Percentiles rank a stretch among this genome's conserved stretches.
Evolutionary conservation across 2,888 invertebrate genomes (phyloP).

Genomic region (Idaea aversata): DNA sequence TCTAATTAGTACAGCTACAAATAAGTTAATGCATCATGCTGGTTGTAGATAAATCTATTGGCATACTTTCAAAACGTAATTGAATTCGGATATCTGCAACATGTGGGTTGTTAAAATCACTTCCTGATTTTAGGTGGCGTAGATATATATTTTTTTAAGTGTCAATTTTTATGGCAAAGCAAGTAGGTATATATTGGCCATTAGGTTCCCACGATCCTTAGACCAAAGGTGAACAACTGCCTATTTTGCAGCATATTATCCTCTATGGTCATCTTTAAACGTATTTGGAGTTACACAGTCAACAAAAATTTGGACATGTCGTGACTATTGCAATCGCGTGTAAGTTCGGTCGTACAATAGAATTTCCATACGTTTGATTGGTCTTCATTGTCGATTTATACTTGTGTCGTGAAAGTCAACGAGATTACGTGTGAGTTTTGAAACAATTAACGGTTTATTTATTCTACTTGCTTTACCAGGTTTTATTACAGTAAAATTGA

Average conservation of each 20-base stretch:
- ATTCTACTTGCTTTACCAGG: not conserved
- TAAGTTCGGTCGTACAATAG: conserved; percentile 26
- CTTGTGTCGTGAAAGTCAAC: conserved; percentile 24
- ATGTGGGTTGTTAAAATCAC: not conserved
- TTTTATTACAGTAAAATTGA: not conserved
- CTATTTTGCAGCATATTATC: conserved; percentile 1
- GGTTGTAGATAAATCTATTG: not conserved
- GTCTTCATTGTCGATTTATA: conserved; percentile 26
- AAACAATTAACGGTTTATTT: not conserved
- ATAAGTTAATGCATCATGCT: not conserved
- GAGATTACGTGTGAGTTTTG: not conserved
- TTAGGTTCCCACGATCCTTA: not conserved
- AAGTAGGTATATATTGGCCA: not conserved
- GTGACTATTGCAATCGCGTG: conserved; percentile 29
- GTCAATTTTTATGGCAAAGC: not conserved
- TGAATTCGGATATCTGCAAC: not conserved
- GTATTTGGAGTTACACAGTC: conserved; percentile 11
- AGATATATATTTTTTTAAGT: not conserved
- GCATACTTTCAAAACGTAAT: not conserved
- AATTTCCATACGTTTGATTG: conserved; percentile 31
- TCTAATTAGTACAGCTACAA: not conserved
- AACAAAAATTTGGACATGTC: conserved; percentile 20
- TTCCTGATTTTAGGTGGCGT: not conserved
- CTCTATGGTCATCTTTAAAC: not conserved
- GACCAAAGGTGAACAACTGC: not conserved